Evolutionary conservation across 2,113 vertebrate genomes (phyloP), one percentile per base, ranked within the genome.

Genomic region (Garra rufa): DNA sequence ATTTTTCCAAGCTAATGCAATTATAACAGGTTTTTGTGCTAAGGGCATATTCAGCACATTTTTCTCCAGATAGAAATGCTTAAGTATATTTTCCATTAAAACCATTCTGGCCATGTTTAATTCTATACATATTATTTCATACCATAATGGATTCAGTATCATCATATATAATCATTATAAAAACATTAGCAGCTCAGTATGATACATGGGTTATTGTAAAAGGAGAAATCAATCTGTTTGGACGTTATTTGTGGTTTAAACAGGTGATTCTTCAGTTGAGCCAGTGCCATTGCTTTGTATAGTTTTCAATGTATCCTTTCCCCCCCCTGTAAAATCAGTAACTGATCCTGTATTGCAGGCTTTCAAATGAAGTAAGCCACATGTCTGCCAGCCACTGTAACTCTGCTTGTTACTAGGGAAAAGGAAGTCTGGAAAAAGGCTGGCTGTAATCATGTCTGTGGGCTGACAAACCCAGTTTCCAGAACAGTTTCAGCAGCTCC

Each of bases 351-450:
- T 81, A 26, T 70, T 11, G 57, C 21, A 83, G 85, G 63, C 28
- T 44, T 86, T 82, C 26, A 59, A 13, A 19, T 63, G n/a, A 78
- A 46, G 65, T 63, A 78, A 57, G 28, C 50, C 82, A 69, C 63
- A 30, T 30, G 61, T 55, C 30, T 85, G 50, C 61, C 79, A 82
- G 83, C 38, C 48, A 71, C 46, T 82, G 52, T 73, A 75, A 78
- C 30, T 82, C 73, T 10, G 63, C 48, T 44, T 71, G 43, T 71
- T 76, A 82, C 52, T 78, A 34, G 44, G 79, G 65, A 77, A 87
- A 87, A 82, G 86, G 83, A 85, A 71, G 83, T 87, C 86, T 87
- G 83, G 73, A 82, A 85, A 87, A 26, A 30, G 76, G 52, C 24
- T 65, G 73, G 52, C 65, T 82, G 77, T 15, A 73, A 34, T 41